Percentiles rank a stretch among this genome's conserved stretches.
Evolutionary conservation across 2,797 vertebrate genomes (phyloP).

Genomic region (Sebastolobus alascanus): DNA sequence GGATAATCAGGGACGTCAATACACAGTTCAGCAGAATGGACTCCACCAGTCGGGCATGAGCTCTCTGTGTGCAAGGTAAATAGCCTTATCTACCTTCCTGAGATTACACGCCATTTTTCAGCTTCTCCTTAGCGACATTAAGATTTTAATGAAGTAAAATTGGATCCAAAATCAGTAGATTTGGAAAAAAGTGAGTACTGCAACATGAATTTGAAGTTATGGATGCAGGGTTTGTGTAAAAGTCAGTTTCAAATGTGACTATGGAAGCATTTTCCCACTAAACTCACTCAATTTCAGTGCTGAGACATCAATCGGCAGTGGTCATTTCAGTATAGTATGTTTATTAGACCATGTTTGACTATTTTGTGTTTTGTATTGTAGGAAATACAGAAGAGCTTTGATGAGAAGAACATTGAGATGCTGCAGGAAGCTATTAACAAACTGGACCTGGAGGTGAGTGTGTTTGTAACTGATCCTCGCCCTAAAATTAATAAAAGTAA

Average conservation of each 20-base stretch:
- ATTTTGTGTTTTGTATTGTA: constrained; percentile 50
- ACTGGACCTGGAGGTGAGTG: constrained; percentile 87
- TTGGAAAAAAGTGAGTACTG: neutral
- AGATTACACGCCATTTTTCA: neutral
- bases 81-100: neutral
- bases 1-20: constrained; percentile 41
- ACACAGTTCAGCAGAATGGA: constrained; percentile 35
- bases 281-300: neutral
- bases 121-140: neutral
- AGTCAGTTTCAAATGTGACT: neutral
- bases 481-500: neutral
- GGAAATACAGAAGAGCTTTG: constrained; percentile 93
- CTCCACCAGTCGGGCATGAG: constrained; percentile 5
- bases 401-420: constrained; percentile 91
- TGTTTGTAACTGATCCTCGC: neutral
- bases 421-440: constrained; percentile 89
- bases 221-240: neutral
- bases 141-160: neutral
- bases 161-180: neutral
- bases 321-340: neutral
- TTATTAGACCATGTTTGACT: neutral
- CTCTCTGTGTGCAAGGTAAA: constrained; percentile 35
- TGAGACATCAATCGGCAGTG: neutral
- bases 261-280: neutral
- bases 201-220: neutral